phyloP scores from a whole-genome alignment of 92 coral and sea anemone genomes.

The Blastomussa wellsi region DNA sequence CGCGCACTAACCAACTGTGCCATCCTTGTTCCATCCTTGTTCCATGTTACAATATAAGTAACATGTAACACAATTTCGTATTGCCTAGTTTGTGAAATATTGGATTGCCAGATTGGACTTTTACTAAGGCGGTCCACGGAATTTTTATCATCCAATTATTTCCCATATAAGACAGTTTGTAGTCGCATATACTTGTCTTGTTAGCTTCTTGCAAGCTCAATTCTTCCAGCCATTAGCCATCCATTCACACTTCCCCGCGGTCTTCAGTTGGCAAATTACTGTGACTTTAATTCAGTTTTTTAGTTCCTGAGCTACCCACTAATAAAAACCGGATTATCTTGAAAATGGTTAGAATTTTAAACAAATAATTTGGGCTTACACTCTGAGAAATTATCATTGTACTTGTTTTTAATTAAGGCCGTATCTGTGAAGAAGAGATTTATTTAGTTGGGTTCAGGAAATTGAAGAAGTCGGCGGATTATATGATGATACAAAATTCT shows the following conservation, averaged over 20 bases:
- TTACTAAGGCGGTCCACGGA: no score
- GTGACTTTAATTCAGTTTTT: background rate
- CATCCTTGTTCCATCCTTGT: no score
- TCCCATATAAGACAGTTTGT: no score
- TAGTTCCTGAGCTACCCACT: background rate
- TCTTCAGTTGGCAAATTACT: background rate
- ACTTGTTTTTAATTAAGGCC: slow-evolving; percentile 6
- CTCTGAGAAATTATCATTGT: background rate
- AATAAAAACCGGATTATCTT: background rate
- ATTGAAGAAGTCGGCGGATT: background rate
- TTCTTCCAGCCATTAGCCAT: background rate
- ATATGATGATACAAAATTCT: background rate
- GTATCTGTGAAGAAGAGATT: background rate
- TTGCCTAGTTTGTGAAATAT: no score
- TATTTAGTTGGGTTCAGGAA: background rate
- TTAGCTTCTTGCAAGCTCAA: background rate
- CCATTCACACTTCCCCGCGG: background rate
- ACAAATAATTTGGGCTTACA: background rate
- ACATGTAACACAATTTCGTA: no score
- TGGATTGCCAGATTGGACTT: no score
- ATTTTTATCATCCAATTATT: no score
- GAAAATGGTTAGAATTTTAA: background rate
- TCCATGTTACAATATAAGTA: no score
- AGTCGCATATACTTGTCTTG: background rate
- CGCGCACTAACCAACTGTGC: no score